Base-by-base conservation (phyloP, 2,797 vertebrate genomes). In the Microctenopoma steveboyesi region DNA sequence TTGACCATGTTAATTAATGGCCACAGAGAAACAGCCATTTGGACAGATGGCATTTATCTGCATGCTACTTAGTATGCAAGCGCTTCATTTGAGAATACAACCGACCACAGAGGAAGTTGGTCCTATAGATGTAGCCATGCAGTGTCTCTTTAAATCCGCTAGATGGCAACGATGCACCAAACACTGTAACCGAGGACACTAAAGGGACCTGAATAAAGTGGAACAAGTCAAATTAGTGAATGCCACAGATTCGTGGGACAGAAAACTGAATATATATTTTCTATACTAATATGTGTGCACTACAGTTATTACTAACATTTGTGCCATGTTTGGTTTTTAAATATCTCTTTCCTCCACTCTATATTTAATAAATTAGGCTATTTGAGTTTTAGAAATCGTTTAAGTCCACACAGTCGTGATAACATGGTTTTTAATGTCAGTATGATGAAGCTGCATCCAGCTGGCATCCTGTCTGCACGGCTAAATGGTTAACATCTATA, bases 161-260 rank as follows among this genome's bases (percentile, higher is more conserved):
- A 90, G 90, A 85, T 88, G 87, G 84, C 61, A 86, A 59, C 68
- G 72, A 90, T 79, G 76, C 46, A 80, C 69, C 53, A 71, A 69
- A 55, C 55, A 64, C 25, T 13, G 58, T 7, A 5, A 27, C 7
- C 0, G 0, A 1, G 12, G 52, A 5, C 13, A 40, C 2, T n/a
- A n/a, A 1, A 3, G 45, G 30, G 61, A 81, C 56, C 53, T 64
- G 55, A 53, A 68, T 53, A 0, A 49, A 63, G 47, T 4, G 27
- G 46, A 46, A 74, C 62, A 81, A 70, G 68, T 82, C 66, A 54
- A 49, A 1, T 4, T 9, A 49, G 10, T 14, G 59, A 57, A n/a
- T 33, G 46, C 4, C 45, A 47, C 16, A n/a, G 15, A 75, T 50
- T 46, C 42, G 50, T 11, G 43, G 3, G 33, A 52, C 39, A 28